Percentiles rank a stretch among this genome's conserved stretches.
These are phyloP conservation scores for Dicyrtoma fusca DNA, from an alignment of 2,888 invertebrate genomes.

Conservation along the genomic window DNA sequence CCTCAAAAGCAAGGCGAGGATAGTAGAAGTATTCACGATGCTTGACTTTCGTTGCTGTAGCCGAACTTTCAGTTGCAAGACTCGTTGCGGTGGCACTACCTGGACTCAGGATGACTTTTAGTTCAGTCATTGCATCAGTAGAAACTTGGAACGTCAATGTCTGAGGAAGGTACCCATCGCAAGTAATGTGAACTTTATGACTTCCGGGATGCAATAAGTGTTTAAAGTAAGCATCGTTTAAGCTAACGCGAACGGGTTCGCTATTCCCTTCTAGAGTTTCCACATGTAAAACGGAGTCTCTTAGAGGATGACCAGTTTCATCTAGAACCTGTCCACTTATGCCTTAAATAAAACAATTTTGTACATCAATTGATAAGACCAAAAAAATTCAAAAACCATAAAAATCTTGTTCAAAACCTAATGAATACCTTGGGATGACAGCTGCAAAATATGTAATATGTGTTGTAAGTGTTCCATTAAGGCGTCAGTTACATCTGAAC, in stretches of 20 bases:
- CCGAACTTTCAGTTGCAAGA: not conserved
- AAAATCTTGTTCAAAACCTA: not conserved
- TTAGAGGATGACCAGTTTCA: conserved; percentile 67
- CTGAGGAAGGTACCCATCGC: conserved; percentile 64
- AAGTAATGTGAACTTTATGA: conserved; percentile 67
- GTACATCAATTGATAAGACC: not conserved
- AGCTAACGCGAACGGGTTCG: conserved; percentile 67
- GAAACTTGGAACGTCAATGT: conserved; percentile 60
- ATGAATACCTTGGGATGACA: conserved; percentile 49
- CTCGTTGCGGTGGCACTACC: not conserved
- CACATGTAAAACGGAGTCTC: conserved; percentile 73
- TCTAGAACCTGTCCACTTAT: conserved; percentile 74
- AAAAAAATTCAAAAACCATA: conserved; percentile 2
- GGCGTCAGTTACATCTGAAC: conserved; percentile 42
- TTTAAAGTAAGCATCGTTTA: conserved; percentile 73
- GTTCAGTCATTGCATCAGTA: conserved; percentile 59
- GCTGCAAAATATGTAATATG: conserved; percentile 44
- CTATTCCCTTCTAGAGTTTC: conserved; percentile 62
- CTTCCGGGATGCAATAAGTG: conserved; percentile 71
- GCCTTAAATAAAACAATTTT: conserved; percentile 61
- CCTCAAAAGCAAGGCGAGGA: conserved; percentile 46
- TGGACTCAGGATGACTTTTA: conserved; percentile 56
- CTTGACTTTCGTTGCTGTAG: not conserved
- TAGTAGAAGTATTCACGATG: conserved; percentile 49
- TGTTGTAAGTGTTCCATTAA: conserved; percentile 50